Conservation (phyloP, 2,797 vertebrate species). For the Gallinago nigripennis region DNA sequence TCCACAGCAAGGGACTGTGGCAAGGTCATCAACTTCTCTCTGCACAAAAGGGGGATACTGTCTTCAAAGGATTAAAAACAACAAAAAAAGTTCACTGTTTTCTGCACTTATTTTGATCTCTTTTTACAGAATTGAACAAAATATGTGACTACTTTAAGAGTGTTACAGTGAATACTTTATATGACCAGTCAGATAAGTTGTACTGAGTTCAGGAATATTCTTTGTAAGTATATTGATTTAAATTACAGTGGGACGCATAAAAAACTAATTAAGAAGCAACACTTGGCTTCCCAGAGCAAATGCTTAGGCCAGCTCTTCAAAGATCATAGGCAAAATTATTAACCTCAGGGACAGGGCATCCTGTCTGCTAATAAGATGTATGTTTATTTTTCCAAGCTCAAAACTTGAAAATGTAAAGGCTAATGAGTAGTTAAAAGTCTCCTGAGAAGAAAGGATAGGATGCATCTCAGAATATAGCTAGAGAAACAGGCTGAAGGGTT, state of each 20-base stretch:
- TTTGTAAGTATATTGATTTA: slow-evolving; percentile 19
- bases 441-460: neutral
- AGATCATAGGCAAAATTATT: slow-evolving; percentile 42
- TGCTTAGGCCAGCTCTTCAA: neutral
- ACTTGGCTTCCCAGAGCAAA: slow-evolving; percentile 37
- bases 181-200: neutral
- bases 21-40: neutral
- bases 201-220: neutral
- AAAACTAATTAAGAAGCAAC: slow-evolving; percentile 35
- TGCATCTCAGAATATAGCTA: neutral
- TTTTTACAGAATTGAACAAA: neutral
- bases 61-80: neutral
- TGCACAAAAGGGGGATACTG: neutral
- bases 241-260: neutral
- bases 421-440: slow-evolving; percentile 1
- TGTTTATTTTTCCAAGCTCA: slow-evolving; percentile 11
- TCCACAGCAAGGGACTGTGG: neutral
- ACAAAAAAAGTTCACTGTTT: neutral
- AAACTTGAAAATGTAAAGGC: neutral
- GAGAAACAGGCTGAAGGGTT: neutral
- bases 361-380: neutral
- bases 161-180: neutral
- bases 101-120: neutral
- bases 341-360: neutral
- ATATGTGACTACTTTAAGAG: neutral